These are phyloP conservation scores for Drosophila sp. DNA, from an alignment of 1,140 invertebrate genomes.

Conservation along the genomic window DNA sequence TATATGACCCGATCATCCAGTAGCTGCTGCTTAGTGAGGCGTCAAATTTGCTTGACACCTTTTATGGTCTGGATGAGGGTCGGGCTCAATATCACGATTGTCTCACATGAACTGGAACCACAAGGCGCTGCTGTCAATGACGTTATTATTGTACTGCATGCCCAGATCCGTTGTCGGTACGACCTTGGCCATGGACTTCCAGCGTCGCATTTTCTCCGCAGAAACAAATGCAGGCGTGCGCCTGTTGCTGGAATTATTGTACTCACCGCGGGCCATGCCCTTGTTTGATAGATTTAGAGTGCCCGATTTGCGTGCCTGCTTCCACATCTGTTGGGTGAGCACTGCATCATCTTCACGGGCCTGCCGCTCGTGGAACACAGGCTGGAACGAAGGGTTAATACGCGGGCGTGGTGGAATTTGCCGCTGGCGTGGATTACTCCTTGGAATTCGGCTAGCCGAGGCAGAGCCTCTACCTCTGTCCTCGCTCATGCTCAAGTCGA, in stretches of 20 bases:
- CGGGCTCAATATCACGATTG: constrained; percentile 41
- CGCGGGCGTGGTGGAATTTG: constrained; percentile 22
- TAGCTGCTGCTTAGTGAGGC: constrained; percentile 36
- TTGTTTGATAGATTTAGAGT: constrained; percentile 90
- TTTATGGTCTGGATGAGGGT: constrained; percentile 53
- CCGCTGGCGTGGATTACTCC: constrained; percentile 33
- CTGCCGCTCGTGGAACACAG: constrained; percentile 88
- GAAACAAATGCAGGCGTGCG: constrained; percentile 35
- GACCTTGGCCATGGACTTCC: constrained; percentile 32
- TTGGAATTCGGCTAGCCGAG: constrained; percentile 48
- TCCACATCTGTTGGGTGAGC: constrained; percentile 88
- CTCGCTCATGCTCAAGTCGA: constrained; percentile 32
- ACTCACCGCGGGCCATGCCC: constrained; percentile 88
- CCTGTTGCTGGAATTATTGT: background rate
- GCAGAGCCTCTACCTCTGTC: background rate
- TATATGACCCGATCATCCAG: constrained; percentile 32
- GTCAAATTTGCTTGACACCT: constrained; percentile 56
- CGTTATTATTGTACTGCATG: background rate
- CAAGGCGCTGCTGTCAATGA: constrained; percentile 62
- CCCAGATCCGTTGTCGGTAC: background rate
- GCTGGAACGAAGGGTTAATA: constrained; percentile 83
- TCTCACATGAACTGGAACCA: constrained; percentile 67
- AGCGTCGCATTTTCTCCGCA: constrained; percentile 40
- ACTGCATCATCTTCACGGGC: constrained; percentile 87
- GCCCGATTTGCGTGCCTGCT: constrained; percentile 90